Conservation (phyloP, 2,113 vertebrate species). For the Sinocyclocheilus rhinocerous region DNA sequence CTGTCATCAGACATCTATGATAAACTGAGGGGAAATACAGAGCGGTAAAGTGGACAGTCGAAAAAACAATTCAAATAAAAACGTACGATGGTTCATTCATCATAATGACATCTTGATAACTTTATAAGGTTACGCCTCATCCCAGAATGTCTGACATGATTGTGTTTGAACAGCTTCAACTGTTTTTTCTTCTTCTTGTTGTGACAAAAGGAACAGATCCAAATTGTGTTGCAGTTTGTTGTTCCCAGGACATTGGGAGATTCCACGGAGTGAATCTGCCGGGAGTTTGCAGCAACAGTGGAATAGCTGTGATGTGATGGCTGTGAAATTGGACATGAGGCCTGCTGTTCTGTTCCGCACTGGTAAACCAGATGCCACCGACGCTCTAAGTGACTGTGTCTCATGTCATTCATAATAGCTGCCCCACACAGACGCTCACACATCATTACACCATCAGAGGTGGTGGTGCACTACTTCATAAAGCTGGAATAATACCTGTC, state of each 20-base stretch:
- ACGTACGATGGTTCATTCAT: not conserved
- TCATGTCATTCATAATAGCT: conserved; percentile 42
- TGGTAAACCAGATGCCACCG: conserved; percentile 37
- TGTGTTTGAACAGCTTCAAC: conserved; percentile 6
- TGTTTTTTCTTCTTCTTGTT: not conserved
- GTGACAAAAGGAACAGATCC: not conserved
- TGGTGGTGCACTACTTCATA: conserved; percentile 5
- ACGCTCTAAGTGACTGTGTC: conserved; percentile 21
- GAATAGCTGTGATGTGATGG: conserved; percentile 37
- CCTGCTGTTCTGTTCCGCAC: conserved; percentile 44
- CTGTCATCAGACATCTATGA: conserved; percentile 35
- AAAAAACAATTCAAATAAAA: not conserved
- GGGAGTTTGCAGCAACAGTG: not conserved
- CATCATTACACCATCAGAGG: conserved; percentile 25
- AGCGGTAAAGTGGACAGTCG: not conserved
- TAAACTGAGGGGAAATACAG: not conserved
- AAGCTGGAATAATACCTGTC: conserved; percentile 1
- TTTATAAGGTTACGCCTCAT: not conserved
- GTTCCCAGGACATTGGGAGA: not conserved
- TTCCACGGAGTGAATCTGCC: not conserved
- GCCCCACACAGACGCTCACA: conserved; percentile 44
- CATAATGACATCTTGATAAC: conserved; percentile 15
- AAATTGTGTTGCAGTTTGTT: conserved; percentile 1
- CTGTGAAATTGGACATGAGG: conserved; percentile 50
- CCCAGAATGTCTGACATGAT: not conserved